Evolutionary conservation across 2,113 vertebrate genomes (phyloP).

Genomic region (Todiramphus saurophagus): DNA sequence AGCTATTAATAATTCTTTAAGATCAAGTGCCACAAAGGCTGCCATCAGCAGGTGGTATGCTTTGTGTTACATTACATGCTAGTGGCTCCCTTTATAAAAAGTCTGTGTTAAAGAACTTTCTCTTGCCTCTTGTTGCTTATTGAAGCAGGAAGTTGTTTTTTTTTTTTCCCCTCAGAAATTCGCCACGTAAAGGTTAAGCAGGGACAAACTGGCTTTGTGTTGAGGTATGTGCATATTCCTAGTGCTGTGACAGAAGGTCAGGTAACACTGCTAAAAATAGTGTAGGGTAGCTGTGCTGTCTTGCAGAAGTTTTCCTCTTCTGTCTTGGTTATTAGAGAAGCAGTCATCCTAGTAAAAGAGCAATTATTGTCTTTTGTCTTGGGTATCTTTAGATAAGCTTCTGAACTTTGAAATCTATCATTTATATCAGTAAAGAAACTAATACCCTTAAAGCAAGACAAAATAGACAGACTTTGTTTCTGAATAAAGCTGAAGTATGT

Average conservation of each 20-base stretch:
- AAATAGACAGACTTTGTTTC: not conserved
- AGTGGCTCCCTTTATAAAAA: not conserved
- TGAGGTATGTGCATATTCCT: not conserved
- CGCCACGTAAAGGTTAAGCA: not conserved
- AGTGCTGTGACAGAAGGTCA: too few relatives aligned
- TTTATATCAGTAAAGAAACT: not conserved
- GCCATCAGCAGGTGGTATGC: too few relatives aligned
- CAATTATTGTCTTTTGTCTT: not conserved
- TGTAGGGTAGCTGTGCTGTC: rapidly evolving
- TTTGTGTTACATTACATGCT: not conserved
- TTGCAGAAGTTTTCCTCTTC: not conserved
- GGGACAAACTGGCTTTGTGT: not conserved
- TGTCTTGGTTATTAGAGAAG: not conserved
- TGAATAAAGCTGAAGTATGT: not conserved
- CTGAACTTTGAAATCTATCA: not conserved
- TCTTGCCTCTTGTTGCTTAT: not conserved
- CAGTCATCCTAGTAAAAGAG: not conserved
- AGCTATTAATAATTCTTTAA: not conserved
- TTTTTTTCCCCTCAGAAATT: not conserved
- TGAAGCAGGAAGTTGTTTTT: not conserved
- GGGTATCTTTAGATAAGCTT: not conserved
- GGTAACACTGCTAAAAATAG: not conserved
- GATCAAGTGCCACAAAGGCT: not conserved
- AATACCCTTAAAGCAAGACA: not conserved
- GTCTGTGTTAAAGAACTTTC: not conserved